Base-by-base conservation (phyloP, 2,797 vertebrate genomes). In the Enteromius radiatus region DNA sequence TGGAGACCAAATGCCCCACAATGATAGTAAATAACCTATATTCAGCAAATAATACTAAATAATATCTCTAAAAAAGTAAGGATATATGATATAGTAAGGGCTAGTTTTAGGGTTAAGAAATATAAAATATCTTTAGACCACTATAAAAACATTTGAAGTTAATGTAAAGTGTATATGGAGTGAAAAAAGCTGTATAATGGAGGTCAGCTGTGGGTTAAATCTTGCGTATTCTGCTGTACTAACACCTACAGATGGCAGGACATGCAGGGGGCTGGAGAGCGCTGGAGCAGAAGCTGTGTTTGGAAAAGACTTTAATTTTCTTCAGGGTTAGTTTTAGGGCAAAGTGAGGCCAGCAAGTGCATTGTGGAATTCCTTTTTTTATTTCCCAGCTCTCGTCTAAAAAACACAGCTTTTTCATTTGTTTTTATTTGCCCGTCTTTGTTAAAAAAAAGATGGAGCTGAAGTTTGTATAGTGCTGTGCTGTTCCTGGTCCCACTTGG, bases 181-280 rank as follows among this genome's bases (percentile, higher is more conserved):
- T 36, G 28, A 67, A 77, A 65, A 52, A 23, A n/a, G 76, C 78
- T 23, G 47, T 79, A 88, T 80, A 71, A 87, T 91, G 85, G 89
- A 88, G 90, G 87, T 93, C 91, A 90, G 15, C 90, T 89, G 88
- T 90, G 84, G 87, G 86, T 87, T 92, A 90, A 91, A 90, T 64
- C 36, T 45, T 23, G 33, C 11, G 36, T 31, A 77, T 76, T 1
- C 47, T 77, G 71, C 23, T 64, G 73, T 68, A n/a, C 4, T 41
- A n/a, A 28, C 47, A 59, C 10, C 26, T 76, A 59, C 85, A 81
- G 78, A 80, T 76, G 77, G 85, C 59, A 28, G 67, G 73, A 75
- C 23, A 63, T 26, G 28, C 21, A 26, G 71, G 70, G 56, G 41
- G 31, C 56, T 52, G 69, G 8, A 36, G 69, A 31, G 45, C 1